Evolutionary conservation across 1,140 invertebrate species (phyloP).

Genomic region (Drosophila sucinea): DNA sequence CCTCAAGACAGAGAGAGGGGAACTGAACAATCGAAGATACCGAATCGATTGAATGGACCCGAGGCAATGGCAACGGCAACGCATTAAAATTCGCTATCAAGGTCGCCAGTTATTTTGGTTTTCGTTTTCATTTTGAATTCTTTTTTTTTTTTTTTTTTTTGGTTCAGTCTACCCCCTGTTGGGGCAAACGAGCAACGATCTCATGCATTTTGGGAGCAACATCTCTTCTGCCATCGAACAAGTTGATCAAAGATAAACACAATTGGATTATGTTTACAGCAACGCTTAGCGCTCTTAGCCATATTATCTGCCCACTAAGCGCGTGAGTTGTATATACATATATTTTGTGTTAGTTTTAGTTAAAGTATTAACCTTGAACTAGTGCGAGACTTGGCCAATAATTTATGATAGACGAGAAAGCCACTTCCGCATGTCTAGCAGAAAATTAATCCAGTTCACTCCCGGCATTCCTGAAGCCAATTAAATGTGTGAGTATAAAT

Average conservation of each 20-base stretch:
- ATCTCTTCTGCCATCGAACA: neutral
- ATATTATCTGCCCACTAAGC: conserved; percentile 33
- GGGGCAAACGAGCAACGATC: conserved; percentile 47
- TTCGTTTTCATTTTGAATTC: neutral
- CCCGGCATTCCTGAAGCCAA: conserved; percentile 43
- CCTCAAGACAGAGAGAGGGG: conserved; percentile 26
- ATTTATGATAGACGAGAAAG: neutral
- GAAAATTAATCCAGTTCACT: conserved; percentile 23
- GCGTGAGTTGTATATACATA: conserved; percentile 42
- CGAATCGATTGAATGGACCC: conserved; percentile 58
- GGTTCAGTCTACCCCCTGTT: neutral
- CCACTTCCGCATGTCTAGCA: conserved; percentile 38
- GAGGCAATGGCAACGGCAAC: conserved; percentile 54
- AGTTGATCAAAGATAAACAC: conserved; percentile 30
- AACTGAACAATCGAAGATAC: conserved; percentile 31
- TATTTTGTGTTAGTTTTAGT: conserved; percentile 40
- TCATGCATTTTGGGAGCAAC: conserved; percentile 39
- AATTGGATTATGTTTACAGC: conserved; percentile 33
- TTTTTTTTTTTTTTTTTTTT: neutral
- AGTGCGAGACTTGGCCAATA: conserved; percentile 34
- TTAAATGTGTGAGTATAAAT: conserved; percentile 32
- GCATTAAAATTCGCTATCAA: conserved; percentile 65
- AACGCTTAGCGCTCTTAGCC: conserved; percentile 13
- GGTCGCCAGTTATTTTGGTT: conserved; percentile 58
- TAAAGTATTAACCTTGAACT: conserved; percentile 65